Evolutionary conservation across 2,797 vertebrate genomes (phyloP).

Genomic region (Macrochelys suwanniensis): DNA sequence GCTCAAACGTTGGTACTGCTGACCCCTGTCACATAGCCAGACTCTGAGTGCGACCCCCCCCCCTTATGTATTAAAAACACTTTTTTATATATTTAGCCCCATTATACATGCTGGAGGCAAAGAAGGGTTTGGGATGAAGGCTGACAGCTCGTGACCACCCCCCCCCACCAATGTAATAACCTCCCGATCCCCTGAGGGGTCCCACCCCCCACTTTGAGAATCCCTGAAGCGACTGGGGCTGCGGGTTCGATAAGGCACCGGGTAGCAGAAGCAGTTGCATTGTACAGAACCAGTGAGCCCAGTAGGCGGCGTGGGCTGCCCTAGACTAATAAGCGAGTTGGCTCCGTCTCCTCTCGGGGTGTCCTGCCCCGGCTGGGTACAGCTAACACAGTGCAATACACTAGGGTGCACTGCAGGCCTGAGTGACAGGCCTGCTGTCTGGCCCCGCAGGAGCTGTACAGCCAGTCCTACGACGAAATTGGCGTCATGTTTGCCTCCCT

Average conservation of each 20-base stretch:
- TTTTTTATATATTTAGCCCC: too few species aligned
- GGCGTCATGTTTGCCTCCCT: conserved; percentile 98
- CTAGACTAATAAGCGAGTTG: neutral
- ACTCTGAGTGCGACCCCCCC: too few species aligned
- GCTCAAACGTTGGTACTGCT: too few species aligned
- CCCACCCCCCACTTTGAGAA: too few species aligned
- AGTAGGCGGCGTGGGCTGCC: neutral
- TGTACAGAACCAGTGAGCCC: neutral
- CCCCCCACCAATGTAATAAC: too few species aligned
- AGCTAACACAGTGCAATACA: neutral
- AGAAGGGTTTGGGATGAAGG: too few species aligned
- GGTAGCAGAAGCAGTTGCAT: neutral
- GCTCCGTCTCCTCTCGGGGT: neutral
- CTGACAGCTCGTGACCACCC: too few species aligned
- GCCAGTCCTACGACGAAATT: conserved; percentile 94
- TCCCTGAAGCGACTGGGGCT: neutral
- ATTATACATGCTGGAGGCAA: too few species aligned
- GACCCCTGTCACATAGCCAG: too few species aligned
- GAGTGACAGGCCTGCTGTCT: rapidly evolving
- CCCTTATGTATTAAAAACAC: too few species aligned
- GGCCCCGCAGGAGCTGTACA: conserved; percentile 91
- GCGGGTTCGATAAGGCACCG: neutral
- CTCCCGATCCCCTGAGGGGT: too few species aligned
- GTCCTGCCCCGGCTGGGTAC: neutral
- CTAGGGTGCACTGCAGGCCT: rapidly evolving